These are phyloP conservation scores for Oscheius sp. DNA, from an alignment of 2,888 invertebrate species.

Conservation along the genomic window DNA sequence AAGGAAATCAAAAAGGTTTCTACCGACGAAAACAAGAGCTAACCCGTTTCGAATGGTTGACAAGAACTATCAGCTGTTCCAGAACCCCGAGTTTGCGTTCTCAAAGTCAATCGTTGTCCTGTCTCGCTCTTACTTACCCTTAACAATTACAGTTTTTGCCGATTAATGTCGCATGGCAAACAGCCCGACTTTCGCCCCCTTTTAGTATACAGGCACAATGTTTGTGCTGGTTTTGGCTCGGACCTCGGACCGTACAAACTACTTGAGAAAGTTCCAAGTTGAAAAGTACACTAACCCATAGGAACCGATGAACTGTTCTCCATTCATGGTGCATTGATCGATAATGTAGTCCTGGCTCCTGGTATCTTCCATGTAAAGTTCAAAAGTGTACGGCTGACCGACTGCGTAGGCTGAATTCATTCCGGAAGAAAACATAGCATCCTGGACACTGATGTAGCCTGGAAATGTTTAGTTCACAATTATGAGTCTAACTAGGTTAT, in stretches of 20 bases:
- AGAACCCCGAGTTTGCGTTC: neutral
- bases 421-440: conserved; percentile 8
- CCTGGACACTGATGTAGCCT: conserved; percentile 40
- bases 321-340: conserved; percentile 58
- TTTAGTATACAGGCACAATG: conserved; percentile 14
- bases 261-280: neutral
- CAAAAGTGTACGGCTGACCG: conserved; percentile 61
- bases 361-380: conserved; percentile 59
- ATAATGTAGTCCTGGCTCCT: conserved; percentile 60
- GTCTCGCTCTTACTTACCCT: neutral
- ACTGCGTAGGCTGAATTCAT: conserved; percentile 31
- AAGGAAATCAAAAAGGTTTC: no score
- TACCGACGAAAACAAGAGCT: no score
- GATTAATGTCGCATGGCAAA: conserved; percentile 34
- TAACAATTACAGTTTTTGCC: conserved; percentile 24
- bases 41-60: no score
- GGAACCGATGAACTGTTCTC: conserved; percentile 51
- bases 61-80: no score
- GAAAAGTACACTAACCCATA: conserved; percentile 53
- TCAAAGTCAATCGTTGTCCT: neutral
- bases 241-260: neutral
- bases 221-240: conserved; percentile 4
- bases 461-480: neutral
- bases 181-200: conserved; percentile 10
- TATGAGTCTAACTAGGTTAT: no score